Percentiles rank a stretch among this genome's conserved stretches.
Conservation (phyloP, 2,888 invertebrate genomes). For the Drosophila anceps region DNA sequence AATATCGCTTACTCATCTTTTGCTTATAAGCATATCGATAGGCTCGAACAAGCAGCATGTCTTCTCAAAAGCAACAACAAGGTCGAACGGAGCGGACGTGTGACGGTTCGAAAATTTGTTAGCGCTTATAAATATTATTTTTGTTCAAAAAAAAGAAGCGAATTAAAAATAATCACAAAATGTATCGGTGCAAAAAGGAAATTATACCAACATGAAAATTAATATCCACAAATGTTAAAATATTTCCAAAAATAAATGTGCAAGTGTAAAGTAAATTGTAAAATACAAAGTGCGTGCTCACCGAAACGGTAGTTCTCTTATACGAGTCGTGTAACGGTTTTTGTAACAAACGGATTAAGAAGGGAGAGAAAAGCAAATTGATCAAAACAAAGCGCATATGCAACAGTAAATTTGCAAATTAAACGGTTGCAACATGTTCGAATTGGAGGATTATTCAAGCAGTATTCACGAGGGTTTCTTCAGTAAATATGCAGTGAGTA, state of each 20-base stretch:
- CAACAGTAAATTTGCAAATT: slow-evolving; percentile 35
- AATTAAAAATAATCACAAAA: slow-evolving; percentile 27
- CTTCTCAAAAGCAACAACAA: slow-evolving; percentile 56
- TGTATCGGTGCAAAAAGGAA: slow-evolving; percentile 27
- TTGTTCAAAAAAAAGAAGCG: slow-evolving; percentile 17
- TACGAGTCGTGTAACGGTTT: slow-evolving; percentile 47
- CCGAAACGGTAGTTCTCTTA: slow-evolving; percentile 49
- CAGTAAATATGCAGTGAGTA: slow-evolving; percentile 89
- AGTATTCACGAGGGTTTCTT: slow-evolving; percentile 89
- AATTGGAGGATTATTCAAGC: slow-evolving; percentile 89
- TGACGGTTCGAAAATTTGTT: slow-evolving; percentile 40
- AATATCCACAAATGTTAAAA: slow-evolving; percentile 16
- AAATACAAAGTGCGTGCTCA: slow-evolving; percentile 21
- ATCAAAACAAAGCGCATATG: slow-evolving; percentile 69
- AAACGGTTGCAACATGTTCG: slow-evolving; percentile 86
- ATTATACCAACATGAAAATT: slow-evolving; percentile 18
- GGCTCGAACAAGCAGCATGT: slow-evolving; percentile 11
- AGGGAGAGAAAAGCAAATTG: slow-evolving; percentile 27
- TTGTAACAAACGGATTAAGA: slow-evolving; percentile 28
- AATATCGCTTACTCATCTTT: neutral
- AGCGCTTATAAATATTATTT: slow-evolving; percentile 42
- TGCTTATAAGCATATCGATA: slow-evolving; percentile 13
- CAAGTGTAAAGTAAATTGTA: slow-evolving; percentile 23
- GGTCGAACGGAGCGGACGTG: slow-evolving; percentile 49
- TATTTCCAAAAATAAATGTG: slow-evolving; percentile 18